These are phyloP conservation scores for Cotesia vestalis DNA, from an alignment of 1,140 invertebrate genomes.

Conservation along the genomic window DNA sequence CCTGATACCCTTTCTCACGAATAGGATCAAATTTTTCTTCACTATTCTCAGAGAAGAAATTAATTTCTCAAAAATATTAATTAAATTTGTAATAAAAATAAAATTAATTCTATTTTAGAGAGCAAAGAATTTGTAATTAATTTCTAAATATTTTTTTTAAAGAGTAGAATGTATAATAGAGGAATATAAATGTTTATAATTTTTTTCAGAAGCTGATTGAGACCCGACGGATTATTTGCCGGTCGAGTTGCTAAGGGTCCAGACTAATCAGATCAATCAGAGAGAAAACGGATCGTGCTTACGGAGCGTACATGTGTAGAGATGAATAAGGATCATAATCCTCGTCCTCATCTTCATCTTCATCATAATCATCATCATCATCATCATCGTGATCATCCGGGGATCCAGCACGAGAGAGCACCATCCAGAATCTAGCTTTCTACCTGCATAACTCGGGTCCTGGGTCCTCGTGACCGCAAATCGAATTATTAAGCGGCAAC, in stretches of 20 bases:
- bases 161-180: slow-evolving; percentile 10
- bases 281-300: slow-evolving; percentile 51
- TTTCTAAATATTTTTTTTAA: no score
- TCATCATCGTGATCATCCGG: slow-evolving; percentile 1
- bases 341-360: slow-evolving; percentile 1
- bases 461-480: slow-evolving; percentile 54
- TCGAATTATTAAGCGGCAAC: slow-evolving; percentile 49
- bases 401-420: neutral
- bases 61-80: no score
- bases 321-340: slow-evolving; percentile 54
- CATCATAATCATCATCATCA: neutral
- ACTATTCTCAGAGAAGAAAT: no score
- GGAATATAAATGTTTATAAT: slow-evolving; percentile 51
- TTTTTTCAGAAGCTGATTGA: slow-evolving; percentile 66
- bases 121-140: no score
- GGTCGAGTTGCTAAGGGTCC: slow-evolving; percentile 51
- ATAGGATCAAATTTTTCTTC: no score
- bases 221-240: slow-evolving; percentile 63
- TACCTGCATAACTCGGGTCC: slow-evolving; percentile 16
- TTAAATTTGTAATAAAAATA: no score
- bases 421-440: slow-evolving; percentile 11
- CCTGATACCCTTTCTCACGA: no score
- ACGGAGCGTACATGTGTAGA: slow-evolving; percentile 40
- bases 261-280: slow-evolving; percentile 66
- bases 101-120: no score